phyloP scores from a whole-genome alignment of 2,888 invertebrate genomes.

The Aquatica leii region DNA sequence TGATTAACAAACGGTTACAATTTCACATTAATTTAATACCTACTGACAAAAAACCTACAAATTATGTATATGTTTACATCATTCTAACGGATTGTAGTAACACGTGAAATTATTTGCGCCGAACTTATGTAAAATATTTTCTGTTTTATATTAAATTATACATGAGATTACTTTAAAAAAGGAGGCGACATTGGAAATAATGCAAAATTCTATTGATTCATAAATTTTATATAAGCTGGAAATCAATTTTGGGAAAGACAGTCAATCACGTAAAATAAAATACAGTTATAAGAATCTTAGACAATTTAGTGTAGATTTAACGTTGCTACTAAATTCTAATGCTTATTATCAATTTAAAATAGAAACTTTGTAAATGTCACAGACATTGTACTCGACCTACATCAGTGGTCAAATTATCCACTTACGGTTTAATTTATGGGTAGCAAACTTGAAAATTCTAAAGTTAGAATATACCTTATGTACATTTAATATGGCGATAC shows the following conservation, averaged over 20 bases:
- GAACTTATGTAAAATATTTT: constrained; percentile 17
- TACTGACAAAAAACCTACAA: constrained; percentile 13
- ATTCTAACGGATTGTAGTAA: constrained; percentile 25
- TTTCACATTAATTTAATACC: neutral
- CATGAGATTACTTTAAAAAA: constrained; percentile 16
- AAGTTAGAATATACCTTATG: no score
- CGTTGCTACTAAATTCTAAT: constrained; percentile 8
- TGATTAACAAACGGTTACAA: neutral
- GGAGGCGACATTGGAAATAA: constrained; percentile 27
- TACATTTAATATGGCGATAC: no score
- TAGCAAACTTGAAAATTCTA: constrained; percentile 1
- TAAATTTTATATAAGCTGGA: constrained; percentile 5
- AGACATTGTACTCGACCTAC: constrained; percentile 9
- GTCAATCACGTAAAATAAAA: constrained; percentile 9
- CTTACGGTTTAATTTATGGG: constrained; percentile 1
- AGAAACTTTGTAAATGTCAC: constrained; percentile 21
- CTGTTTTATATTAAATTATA: constrained; percentile 25
- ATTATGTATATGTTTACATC: constrained; percentile 24
- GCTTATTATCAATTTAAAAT: constrained; percentile 18
- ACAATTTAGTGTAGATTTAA: constrained; percentile 1
- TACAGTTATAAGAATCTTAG: neutral
- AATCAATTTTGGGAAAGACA: constrained; percentile 3
- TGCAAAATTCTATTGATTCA: constrained; percentile 16
- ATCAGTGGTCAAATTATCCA: constrained; percentile 11
- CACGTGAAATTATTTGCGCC: constrained; percentile 24